A percentile compares a stretch with the other conserved stretches of the same genome.
Conservation (phyloP, 1,140 invertebrate genomes). For the Drosophila busckii region DNA sequence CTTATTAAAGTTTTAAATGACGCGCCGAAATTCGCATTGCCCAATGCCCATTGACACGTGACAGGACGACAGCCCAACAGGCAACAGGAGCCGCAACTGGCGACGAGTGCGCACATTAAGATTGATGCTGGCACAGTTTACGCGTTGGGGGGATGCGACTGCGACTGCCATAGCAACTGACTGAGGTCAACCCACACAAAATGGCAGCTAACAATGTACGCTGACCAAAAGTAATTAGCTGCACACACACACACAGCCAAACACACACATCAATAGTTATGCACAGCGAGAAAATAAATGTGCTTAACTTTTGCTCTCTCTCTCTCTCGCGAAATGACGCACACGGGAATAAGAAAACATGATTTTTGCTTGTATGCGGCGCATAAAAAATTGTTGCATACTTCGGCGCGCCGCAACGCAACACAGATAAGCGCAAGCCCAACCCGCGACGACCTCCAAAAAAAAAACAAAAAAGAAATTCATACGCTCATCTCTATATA, state of each 20-base stretch:
- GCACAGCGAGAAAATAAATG: constrained; percentile 47
- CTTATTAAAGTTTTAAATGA: constrained; percentile 76
- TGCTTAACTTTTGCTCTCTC: constrained; percentile 39
- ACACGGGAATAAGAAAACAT: constrained; percentile 76
- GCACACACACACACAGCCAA: constrained; percentile 19
- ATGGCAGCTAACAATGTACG: constrained; percentile 37
- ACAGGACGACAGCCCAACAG: constrained; percentile 3
- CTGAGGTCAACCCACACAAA: constrained; percentile 9
- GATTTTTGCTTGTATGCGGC: constrained; percentile 72
- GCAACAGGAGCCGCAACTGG: neutral
- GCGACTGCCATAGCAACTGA: constrained; percentile 3
- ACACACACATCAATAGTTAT: constrained; percentile 53
- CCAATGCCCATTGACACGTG: constrained; percentile 52
- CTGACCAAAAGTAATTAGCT: constrained; percentile 66
- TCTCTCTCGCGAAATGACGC: constrained; percentile 59
- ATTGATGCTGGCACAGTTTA: constrained; percentile 68
- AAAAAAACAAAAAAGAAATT: too few relatives aligned
- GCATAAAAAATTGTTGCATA: constrained; percentile 73
- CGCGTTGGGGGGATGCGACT: neutral
- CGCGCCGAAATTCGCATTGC: constrained; percentile 69
- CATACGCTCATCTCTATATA: too few relatives aligned
- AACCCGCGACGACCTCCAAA: too few relatives aligned
- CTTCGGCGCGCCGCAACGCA: constrained; percentile 51
- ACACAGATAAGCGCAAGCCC: constrained; percentile 38
- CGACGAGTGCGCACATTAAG: constrained; percentile 43